Evolutionary conservation across 2,888 invertebrate genomes (phyloP), one percentile per base, ranked within the genome.

Genomic region (Sinohyriopsis cumingii): DNA sequence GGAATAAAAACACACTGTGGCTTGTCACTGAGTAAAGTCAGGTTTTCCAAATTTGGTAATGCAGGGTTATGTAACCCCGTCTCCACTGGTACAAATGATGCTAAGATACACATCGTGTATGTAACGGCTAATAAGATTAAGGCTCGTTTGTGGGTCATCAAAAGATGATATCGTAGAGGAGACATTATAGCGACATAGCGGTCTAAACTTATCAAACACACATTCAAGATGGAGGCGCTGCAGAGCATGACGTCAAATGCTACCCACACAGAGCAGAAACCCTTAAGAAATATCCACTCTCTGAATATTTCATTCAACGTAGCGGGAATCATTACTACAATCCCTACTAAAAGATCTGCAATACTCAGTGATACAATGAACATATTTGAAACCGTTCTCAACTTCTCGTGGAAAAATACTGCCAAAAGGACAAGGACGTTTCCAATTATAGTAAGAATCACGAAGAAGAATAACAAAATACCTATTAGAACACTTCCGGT

Each of bases 201-300:
- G 67, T 86, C 86, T 9, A 86, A 74, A 65, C 84, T 85, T 55
- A 86, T 86, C 19, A 84, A 73, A 68, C 84, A 86, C 22, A 86
- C 84, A 68, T 86, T 86, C 20, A 86, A 72, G 7, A 86, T 79
- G 7, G 86, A 86, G 25, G 86, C 84, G 60, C 84, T 84, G 59
- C 80, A 81, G 66, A 86, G 72, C 86, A 86, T 86, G 24, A 86
- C 86, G 64, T 86, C 86, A 73, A 82, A 85, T 9, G 84, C 84
- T 12, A 82, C 84, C 86, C 86, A 86, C 5, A 86, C 77, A 0
- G 84, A 80, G 72, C 86, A 86, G 69, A 84, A 84, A 19, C 60
- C 69, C 12, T 78, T 70, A 5, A 77, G 71, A 20, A 84, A 71
- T 28, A 83, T 77, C 86, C 86, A 86, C 28, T 79, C 76, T 45